Conservation (phyloP, 2,888 invertebrate species). For the Limenitis camilla region DNA sequence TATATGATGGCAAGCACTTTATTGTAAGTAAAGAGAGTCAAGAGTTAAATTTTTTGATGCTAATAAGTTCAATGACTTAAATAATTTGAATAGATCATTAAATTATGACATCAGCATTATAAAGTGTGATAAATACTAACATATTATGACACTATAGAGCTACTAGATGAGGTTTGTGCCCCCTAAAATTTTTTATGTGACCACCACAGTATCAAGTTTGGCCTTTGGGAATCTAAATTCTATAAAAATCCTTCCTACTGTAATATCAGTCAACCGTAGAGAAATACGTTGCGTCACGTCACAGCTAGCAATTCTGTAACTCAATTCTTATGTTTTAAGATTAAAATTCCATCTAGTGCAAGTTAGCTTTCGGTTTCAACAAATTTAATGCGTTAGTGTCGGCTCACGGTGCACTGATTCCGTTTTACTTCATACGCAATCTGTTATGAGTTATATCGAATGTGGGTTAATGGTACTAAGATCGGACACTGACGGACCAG, state of each 20-base stretch:
- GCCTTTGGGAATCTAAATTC: background rate
- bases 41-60: background rate
- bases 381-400: constrained; percentile 50
- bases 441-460: constrained; percentile 48
- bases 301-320: constrained; percentile 14
- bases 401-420: constrained; percentile 50
- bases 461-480: constrained; percentile 62
- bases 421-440: constrained; percentile 55
- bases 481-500: constrained; percentile 36
- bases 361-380: constrained; percentile 52
- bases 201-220: background rate
- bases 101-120: too few relatives aligned
- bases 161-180: too few relatives aligned
- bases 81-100: too few relatives aligned
- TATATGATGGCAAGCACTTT: too few relatives aligned
- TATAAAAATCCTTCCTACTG: background rate
- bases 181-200: background rate
- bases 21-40: too few relatives aligned
- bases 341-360: constrained; percentile 10
- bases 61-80: background rate
- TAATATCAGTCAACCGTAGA: constrained; percentile 18
- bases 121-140: too few relatives aligned
- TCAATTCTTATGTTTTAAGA: constrained; percentile 16
- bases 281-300: constrained; percentile 19
- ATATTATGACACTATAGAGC: too few relatives aligned